Evolutionary conservation across 2,797 vertebrate genomes (phyloP), one percentile per base, ranked within the genome.

Genomic region (Falco cherrug): DNA sequence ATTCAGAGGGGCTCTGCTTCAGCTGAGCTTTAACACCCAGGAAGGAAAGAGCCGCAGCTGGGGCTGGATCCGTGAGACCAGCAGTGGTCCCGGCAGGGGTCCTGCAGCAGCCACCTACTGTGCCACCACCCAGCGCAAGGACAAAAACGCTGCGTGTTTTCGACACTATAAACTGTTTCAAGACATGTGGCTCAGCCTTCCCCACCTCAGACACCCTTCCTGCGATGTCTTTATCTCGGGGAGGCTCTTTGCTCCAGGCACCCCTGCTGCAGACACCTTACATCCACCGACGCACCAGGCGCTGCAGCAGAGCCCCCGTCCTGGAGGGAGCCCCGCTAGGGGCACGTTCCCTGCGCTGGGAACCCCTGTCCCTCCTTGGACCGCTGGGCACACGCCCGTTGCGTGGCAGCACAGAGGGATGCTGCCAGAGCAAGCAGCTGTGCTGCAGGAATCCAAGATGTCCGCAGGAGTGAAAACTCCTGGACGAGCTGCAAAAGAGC

Each of bases 71-170:
- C 22, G 5, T 6, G 54, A 35, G 48, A 17, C 19, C 33, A 17
- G 9, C 56, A 7, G 22, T 5, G 26, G 28, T 54, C 57, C 67
- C 50, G 16, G n/a, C n/a, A 84, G 20, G 20, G 10, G 9, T 56
- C 31, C 80, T 48, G 10, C 0, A 47, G 29, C 64, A 76, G 51
- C 59, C 59, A 37, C 1, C 6, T 12, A 4, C 39, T 28, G 10
- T 3, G 33, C 24, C 28, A 51, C 41, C 57, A 56, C 31, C 53
- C 33, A 24, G 39, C 5, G 3, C 0, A 45, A 61, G 25, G 43
- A 7, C 50, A 68, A 78, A 53, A 10, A 2, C 1, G 0, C 3
- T 3, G 9, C 13, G 7, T 0, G 6, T 51, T 73, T 86, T 13
- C 43, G 61, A 56, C 9, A 20, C 6, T 19, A 10, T 3, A 26